Conservation (phyloP, 1,140 invertebrate species). For the Orussus abietinus region DNA sequence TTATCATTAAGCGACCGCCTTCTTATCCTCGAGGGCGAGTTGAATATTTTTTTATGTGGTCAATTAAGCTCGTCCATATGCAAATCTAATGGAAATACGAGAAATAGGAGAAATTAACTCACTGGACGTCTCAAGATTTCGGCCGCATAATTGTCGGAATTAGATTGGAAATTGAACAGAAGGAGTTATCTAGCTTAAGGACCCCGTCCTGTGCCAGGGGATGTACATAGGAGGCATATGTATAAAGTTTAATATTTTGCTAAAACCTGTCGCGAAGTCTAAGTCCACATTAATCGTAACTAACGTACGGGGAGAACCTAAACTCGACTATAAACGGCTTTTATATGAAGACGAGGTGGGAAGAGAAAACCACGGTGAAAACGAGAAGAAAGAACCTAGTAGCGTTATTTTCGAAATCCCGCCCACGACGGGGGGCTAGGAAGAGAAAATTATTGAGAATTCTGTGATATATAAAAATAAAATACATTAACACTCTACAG, state of each 20-base stretch:
- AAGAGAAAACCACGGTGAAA: too few species aligned
- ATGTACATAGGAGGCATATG: constrained; percentile 15
- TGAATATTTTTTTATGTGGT: too few species aligned
- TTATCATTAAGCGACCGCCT: too few species aligned
- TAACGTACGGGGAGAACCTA: constrained; percentile 8
- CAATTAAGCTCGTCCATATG: too few species aligned
- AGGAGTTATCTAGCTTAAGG: not conserved
- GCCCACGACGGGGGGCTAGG: constrained; percentile 14
- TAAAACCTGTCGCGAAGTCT: constrained; percentile 26
- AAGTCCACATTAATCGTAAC: constrained; percentile 19
- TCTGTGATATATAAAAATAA: constrained; percentile 31
- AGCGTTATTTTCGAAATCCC: constrained; percentile 30
- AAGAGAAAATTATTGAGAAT: constrained; percentile 30
- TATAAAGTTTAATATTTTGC: constrained; percentile 34
- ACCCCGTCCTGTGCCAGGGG: not conserved
- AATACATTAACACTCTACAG: constrained; percentile 7
- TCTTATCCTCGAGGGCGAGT: too few species aligned
- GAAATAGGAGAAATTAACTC: too few species aligned
- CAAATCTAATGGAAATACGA: too few species aligned
- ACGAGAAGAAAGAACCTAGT: constrained; percentile 15
- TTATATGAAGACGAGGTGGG: constrained; percentile 24
- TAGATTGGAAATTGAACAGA: too few species aligned
- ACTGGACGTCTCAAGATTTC: too few species aligned
- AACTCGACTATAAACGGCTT: constrained; percentile 21
- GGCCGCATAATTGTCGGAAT: too few species aligned